These are phyloP conservation scores for Eumaeus atala DNA, from an alignment of 1,140 invertebrate species.

Conservation along the genomic window DNA sequence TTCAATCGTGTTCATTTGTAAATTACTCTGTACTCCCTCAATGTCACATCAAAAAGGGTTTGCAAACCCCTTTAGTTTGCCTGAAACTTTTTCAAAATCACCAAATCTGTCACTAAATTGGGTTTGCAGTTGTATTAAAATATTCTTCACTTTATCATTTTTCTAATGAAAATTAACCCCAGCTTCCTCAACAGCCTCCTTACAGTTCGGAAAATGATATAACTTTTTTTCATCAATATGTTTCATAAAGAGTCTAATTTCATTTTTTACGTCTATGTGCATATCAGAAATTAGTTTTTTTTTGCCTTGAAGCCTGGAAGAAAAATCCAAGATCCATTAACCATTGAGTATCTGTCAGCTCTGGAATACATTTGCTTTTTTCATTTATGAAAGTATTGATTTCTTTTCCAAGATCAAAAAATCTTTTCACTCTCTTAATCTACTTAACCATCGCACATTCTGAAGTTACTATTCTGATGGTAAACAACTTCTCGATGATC, in stretches of 20 bases:
- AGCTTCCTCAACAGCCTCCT: conserved; percentile 19
- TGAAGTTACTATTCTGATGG: too few relatives aligned
- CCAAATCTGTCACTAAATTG: conserved; percentile 16
- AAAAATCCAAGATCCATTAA: conserved; percentile 22
- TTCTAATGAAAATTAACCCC: conserved; percentile 16
- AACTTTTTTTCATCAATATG: conserved; percentile 24
- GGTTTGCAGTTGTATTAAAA: conserved; percentile 16
- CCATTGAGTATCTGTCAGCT: conserved; percentile 29
- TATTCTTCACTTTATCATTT: conserved; percentile 18
- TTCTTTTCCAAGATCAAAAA: conserved; percentile 23
- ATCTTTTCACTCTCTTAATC: conserved; percentile 20
- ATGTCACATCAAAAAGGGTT: conserved; percentile 11
- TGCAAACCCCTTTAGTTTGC: conserved; percentile 16
- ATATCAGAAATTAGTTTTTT: conserved; percentile 20
- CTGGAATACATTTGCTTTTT: conserved; percentile 22
- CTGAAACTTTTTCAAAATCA: conserved; percentile 13
- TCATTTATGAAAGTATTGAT: conserved; percentile 22
- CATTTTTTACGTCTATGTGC: conserved; percentile 25
- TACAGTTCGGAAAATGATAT: conserved; percentile 22
- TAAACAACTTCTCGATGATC: conserved; percentile 14
- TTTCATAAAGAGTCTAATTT: conserved; percentile 23
- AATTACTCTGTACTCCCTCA: conserved; percentile 14
- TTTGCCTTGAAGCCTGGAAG: conserved; percentile 16
- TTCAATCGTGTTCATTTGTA: conserved; percentile 21
- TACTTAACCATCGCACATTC: conserved; percentile 18